phyloP scores from a whole-genome alignment of 2,888 invertebrate species.

The Silvanus unidentatus region DNA sequence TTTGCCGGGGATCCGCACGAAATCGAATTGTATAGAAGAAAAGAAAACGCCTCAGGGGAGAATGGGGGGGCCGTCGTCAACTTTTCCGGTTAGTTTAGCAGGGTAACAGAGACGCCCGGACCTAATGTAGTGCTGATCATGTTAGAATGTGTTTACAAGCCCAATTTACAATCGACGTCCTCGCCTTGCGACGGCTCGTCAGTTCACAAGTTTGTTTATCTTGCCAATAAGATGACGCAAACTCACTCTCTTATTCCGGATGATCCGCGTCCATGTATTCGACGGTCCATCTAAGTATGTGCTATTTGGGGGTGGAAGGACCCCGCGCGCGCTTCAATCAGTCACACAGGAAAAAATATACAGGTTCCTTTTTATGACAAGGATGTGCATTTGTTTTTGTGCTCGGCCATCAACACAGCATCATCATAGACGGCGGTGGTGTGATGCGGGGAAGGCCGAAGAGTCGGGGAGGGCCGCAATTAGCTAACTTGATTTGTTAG shows the following conservation, averaged over 20 bases:
- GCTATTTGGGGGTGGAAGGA: too few species aligned
- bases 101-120: slow-evolving; percentile 44
- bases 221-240: slow-evolving; percentile 44
- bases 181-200: slow-evolving; percentile 43
- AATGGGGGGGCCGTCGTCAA: slow-evolving; percentile 7
- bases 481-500: slow-evolving; percentile 49
- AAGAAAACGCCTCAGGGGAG: too few species aligned
- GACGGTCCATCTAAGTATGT: too few species aligned
- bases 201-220: slow-evolving; percentile 40
- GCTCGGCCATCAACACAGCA: too few species aligned
- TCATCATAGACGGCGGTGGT: too few species aligned
- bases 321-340: too few species aligned
- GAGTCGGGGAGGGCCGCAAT: slow-evolving; percentile 43
- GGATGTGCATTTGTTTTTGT: too few species aligned
- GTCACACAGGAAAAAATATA: neutral
- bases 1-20: too few species aligned
- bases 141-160: slow-evolving; percentile 49
- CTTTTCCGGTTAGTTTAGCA: slow-evolving; percentile 45
- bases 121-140: slow-evolving; percentile 50
- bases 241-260: slow-evolving; percentile 11
- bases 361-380: too few species aligned
- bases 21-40: too few species aligned
- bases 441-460: too few species aligned
- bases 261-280: neutral
- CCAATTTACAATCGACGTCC: slow-evolving; percentile 47